phyloP scores from a whole-genome alignment of 1,140 invertebrate genomes.

The Drosophila micromelanica region DNA sequence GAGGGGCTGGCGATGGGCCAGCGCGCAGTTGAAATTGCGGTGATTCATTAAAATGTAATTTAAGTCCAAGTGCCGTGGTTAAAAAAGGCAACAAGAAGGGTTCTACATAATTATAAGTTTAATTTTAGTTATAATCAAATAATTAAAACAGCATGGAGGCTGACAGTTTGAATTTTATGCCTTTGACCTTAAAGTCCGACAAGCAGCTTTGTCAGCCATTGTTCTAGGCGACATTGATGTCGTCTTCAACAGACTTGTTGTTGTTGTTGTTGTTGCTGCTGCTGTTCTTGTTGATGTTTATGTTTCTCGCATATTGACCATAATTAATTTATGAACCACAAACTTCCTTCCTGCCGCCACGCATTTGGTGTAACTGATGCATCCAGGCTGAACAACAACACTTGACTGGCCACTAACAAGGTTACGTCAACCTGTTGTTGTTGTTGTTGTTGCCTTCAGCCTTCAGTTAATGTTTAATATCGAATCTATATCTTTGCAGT shows the following conservation, averaged over 20 bases:
- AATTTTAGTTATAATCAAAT: constrained; percentile 2
- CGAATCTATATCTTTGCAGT: constrained; percentile 52
- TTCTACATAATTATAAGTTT: constrained; percentile 8
- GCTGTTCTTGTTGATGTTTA: constrained; percentile 34
- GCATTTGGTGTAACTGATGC: constrained; percentile 58
- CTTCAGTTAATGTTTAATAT: constrained; percentile 57
- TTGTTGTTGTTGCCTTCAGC: background rate
- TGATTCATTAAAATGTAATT: constrained; percentile 33
- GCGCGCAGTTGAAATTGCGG: background rate
- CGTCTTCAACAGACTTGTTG: constrained; percentile 1
- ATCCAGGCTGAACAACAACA: constrained; percentile 52
- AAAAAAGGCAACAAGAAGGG: background rate
- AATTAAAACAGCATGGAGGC: constrained; percentile 57
- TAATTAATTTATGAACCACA: constrained; percentile 80
- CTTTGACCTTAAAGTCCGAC: constrained; percentile 78
- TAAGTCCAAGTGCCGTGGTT: background rate
- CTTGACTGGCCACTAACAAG: constrained; percentile 75
- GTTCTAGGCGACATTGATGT: constrained; percentile 48
- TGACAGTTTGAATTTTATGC: constrained; percentile 72
- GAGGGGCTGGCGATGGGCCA: background rate
- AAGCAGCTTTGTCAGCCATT: constrained; percentile 38
- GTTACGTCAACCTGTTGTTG: constrained; percentile 32
- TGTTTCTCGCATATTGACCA: constrained; percentile 63
- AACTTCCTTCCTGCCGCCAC: constrained; percentile 72
- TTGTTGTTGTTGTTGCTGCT: constrained; percentile 16